Conservation (phyloP, 1,140 invertebrate genomes). For the Acromyrmex heyeri region DNA sequence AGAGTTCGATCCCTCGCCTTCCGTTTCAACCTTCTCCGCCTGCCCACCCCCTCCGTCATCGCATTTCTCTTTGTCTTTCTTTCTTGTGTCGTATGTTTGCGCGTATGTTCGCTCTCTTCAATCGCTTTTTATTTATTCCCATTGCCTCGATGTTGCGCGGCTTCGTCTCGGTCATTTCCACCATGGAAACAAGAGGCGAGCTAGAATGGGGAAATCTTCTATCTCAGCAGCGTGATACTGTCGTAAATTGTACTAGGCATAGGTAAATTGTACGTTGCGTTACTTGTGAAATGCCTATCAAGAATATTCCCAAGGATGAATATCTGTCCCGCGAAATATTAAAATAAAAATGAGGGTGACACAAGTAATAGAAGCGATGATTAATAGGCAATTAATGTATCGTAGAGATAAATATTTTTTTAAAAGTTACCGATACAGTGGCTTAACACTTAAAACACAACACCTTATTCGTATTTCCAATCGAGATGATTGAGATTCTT, state of each 20-base stretch:
- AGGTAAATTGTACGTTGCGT: constrained; percentile 51
- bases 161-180: constrained; percentile 77
- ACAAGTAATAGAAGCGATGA: neutral
- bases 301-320: constrained; percentile 46
- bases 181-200: constrained; percentile 67
- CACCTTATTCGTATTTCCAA: neutral
- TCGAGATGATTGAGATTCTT: neutral
- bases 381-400: constrained; percentile 46
- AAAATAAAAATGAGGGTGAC: neutral
- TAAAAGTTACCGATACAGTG: neutral
- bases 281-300: constrained; percentile 57
- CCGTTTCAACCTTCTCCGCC: constrained; percentile 55
- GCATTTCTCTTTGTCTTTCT: constrained; percentile 36
- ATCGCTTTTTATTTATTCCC: constrained; percentile 79
- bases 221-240: constrained; percentile 45
- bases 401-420: neutral
- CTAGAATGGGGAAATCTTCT: constrained; percentile 63
- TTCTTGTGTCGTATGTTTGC: constrained; percentile 24
- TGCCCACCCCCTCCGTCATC: neutral
- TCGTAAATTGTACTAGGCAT: constrained; percentile 66
- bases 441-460: neutral
- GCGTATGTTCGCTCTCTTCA: constrained; percentile 26
- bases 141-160: constrained; percentile 72
- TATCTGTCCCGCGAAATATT: constrained; percentile 59
- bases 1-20: constrained; percentile 62